These are phyloP conservation scores for Gavialis gangeticus DNA, from an alignment of 2,113 vertebrate species.

Conservation along the genomic window DNA sequence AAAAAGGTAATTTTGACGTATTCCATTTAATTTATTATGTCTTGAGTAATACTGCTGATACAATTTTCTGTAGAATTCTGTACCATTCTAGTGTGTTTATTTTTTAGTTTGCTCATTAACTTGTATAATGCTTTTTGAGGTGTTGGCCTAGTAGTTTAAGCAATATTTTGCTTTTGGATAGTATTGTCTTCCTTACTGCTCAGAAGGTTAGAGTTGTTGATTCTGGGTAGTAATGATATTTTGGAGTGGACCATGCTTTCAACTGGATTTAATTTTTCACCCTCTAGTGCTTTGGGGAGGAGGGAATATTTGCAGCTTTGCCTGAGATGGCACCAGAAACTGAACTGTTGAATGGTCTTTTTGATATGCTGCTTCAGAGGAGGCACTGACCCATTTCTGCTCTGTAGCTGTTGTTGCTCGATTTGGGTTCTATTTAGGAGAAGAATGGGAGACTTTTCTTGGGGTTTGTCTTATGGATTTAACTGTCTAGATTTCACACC, in stretches of 20 bases:
- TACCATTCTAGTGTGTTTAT: accelerated
- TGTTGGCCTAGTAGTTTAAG: not conserved
- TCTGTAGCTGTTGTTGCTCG: not conserved
- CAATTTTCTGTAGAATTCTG: not conserved
- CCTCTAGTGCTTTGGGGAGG: not conserved
- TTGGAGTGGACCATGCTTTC: not conserved
- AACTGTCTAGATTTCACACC: not conserved
- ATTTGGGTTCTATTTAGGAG: not conserved
- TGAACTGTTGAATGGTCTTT: not conserved
- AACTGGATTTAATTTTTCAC: not conserved
- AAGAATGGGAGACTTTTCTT: not conserved
- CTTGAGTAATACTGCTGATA: not conserved
- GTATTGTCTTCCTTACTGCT: not conserved
- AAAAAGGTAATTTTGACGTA: not conserved
- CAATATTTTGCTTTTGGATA: not conserved
- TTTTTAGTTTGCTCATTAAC: not conserved
- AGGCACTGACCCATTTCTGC: accelerated
- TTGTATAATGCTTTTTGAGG: not conserved
- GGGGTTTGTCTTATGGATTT: not conserved
- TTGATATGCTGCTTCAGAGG: not conserved
- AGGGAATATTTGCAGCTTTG: not conserved
- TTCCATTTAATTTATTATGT: not conserved
- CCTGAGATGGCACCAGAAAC: not conserved
- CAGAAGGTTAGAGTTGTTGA: not conserved
- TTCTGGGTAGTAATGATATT: not conserved